Percentiles rank a stretch among this genome's conserved stretches.
Evolutionary conservation across 2,888 invertebrate genomes (phyloP).

Genomic region (Drosophila mettleri): DNA sequence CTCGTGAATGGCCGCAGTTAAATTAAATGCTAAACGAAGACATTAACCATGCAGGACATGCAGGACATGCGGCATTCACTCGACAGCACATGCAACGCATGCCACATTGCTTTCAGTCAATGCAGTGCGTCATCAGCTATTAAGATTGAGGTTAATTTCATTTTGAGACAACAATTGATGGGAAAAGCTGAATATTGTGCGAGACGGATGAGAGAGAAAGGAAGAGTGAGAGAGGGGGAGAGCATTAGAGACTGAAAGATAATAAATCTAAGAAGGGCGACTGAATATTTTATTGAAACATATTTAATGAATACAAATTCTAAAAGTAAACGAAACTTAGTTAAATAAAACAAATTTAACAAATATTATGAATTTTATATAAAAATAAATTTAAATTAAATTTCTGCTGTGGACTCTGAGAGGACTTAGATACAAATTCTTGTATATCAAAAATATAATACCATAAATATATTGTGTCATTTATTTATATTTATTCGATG

Average conservation of each 20-base stretch:
- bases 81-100: constrained; percentile 19
- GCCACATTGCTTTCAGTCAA: constrained; percentile 15
- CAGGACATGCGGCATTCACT: background rate
- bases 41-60: constrained; percentile 75
- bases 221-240: background rate
- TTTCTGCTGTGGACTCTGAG: too few species aligned
- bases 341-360: too few species aligned
- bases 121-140: constrained; percentile 21
- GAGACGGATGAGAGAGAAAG: background rate
- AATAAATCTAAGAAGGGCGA: too few species aligned
- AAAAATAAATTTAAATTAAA: too few species aligned
- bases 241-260: background rate
- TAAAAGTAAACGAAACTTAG: too few species aligned
- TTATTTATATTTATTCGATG: too few species aligned
- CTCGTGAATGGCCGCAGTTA: constrained; percentile 71
- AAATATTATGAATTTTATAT: too few species aligned
- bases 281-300: too few species aligned
- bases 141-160: constrained; percentile 39
- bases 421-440: too few species aligned
- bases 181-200: background rate
- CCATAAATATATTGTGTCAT: too few species aligned
- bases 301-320: too few species aligned
- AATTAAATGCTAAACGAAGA: constrained; percentile 82
- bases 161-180: constrained; percentile 11
- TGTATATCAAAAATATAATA: too few species aligned